These are phyloP conservation scores for Sebastes taczanowskii DNA, from an alignment of 2,797 vertebrate genomes.

Conservation along the genomic window DNA sequence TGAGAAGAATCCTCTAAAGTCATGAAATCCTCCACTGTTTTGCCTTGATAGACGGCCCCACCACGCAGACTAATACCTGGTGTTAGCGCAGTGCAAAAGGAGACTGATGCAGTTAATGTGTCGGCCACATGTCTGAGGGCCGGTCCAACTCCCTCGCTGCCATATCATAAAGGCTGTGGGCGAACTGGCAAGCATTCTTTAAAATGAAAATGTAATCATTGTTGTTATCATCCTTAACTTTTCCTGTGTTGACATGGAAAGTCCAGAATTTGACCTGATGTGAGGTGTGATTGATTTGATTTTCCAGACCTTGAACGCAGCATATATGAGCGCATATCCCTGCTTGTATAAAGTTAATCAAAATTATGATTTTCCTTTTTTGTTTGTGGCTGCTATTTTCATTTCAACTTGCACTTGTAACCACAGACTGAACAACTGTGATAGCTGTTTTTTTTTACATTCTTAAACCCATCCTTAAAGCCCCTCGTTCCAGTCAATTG, in stretches of 20 bases:
- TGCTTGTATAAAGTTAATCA: not conserved
- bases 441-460: too few species aligned
- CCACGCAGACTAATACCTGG: conserved; percentile 50
- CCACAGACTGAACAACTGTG: too few species aligned
- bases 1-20: conserved; percentile 60
- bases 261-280: not conserved
- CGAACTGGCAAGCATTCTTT: not conserved
- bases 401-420: not conserved
- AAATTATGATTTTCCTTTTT: not conserved
- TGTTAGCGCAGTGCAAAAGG: conserved; percentile 22
- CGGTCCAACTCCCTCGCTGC: conserved; percentile 8
- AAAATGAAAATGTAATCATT: conserved; percentile 4
- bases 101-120: conserved; percentile 57
- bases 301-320: not conserved
- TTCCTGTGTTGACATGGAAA: not conserved
- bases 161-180: not conserved
- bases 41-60: conserved; percentile 44
- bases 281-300: not conserved
- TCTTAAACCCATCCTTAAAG: not conserved
- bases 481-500: not conserved
- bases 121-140: conserved; percentile 60
- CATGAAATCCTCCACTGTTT: conserved; percentile 60
- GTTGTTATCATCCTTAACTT: not conserved
- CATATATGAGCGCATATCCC: not conserved
- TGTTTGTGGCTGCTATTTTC: not conserved